Base-by-base conservation (phyloP, 2,797 vertebrate species). In the Limnodromus scolopaceus region DNA sequence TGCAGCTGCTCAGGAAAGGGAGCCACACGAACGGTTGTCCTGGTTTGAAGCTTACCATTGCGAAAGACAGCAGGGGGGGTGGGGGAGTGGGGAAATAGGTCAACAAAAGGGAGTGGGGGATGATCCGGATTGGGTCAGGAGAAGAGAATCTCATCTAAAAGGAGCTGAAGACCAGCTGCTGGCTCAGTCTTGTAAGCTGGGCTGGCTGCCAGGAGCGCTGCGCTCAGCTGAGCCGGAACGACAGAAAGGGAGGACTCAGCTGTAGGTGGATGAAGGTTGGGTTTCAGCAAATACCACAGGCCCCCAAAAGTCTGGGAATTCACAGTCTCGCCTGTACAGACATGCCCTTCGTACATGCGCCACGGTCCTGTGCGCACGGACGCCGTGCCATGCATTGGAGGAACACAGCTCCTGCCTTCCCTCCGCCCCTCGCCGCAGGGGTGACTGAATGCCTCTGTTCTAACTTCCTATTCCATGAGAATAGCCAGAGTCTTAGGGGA, bases 221-320 rank as follows among this genome's bases (percentile, higher is more conserved):
- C 0, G 48, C 93, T 96, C 92, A 87, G 93, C 93, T 96, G 91
- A 92, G 91, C 89, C 11, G 0, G 80, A 93, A 93, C 4, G 45
- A 93, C 74, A 89, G 87, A 66, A 92, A 91, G 91, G 81, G 80
- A 97, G 78, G 68, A 84, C 91, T 88, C 76, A 38, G 96, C 91
- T 93, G 96, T 89, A 96, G 95, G 95, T 96, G 94, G 96, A 92
- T 72, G 94, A 92, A 96, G 95, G 92, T 89, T 97, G 89, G 80
- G 94, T 95, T 97, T 97, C 96, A 96, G 83, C 95, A 96, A 96
- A 96, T 95, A 95, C 95, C 92, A 82, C 94, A 95, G 96, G 96
- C 96, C 96, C 96, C 94, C 96, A 90, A 94, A 95, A 95, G 94
- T 95, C 93, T 95, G 96, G 93, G 95, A 97, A 96, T 97, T 95